A percentile compares a stretch with the other conserved stretches of the same genome.
These are phyloP conservation scores for Odobenus rosmarus DNA, from an alignment of 2,113 vertebrate genomes.

Conservation along the genomic window DNA sequence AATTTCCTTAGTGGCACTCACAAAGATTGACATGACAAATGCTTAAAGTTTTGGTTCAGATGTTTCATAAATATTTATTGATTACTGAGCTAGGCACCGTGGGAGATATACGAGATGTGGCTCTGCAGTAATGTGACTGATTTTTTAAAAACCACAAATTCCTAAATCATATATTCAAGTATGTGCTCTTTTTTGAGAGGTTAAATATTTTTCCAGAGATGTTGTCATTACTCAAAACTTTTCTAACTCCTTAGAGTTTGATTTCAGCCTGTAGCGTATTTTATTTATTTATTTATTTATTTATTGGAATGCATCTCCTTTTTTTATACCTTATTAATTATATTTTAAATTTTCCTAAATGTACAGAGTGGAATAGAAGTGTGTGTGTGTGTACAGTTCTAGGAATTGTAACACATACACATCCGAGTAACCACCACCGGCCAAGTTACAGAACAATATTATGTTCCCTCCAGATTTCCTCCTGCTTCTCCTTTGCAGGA, in stretches of 20 bases:
- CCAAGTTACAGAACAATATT: neutral
- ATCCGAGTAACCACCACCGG: neutral
- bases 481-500: neutral
- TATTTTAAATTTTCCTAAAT: neutral
- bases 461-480: neutral
- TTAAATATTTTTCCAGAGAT: conserved; percentile 23
- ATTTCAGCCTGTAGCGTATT: neutral
- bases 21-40: neutral
- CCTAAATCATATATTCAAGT: neutral
- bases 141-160: conserved; percentile 16
- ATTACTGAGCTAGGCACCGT: neutral
- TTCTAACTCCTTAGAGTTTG: neutral
- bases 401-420: neutral
- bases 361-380: neutral
- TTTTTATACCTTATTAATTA: neutral
- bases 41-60: neutral
- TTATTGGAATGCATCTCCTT: neutral
- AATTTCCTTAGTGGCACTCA: neutral
- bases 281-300: too few relatives aligned
- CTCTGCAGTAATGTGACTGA: neutral
- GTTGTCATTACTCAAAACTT: neutral
- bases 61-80: conserved; percentile 11
- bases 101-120: neutral
- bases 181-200: conserved; percentile 6
- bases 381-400: neutral